Base-by-base conservation (phyloP, 2,113 vertebrate species). In the Oreocharis arfaki region DNA sequence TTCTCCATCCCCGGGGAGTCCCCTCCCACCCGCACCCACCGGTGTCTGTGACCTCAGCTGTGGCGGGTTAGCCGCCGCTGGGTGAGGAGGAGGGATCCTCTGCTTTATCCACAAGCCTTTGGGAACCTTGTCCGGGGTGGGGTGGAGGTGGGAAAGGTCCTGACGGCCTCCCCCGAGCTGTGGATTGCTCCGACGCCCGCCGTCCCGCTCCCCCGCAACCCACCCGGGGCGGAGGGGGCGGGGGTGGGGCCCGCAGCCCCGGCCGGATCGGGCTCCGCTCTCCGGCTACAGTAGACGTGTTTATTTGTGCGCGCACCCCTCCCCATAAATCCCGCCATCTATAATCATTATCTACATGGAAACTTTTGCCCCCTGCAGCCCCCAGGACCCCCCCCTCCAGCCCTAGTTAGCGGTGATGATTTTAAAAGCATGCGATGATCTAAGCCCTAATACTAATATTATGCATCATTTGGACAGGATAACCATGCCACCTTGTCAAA, bases 341-440 rank as follows among this genome's bases (percentile, higher is more conserved):
- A 87, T 94, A 91, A 89, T 71, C 69, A 82, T 85, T 94, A 94
- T 95, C 94, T 77, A 74, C 91, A 94, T 73, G 97, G 97, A 97
- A 97, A 97, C 83, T 95, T 92, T 91, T 75, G 76, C 60, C 82
- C 87, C 90, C 50, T 56, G 52, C 52, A 83, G 73, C 70, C 67
- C 61, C 52, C 77, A 63, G 64, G 19, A 42, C 50, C 13, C 16
- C 9, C 57, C 10, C 53, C 3, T 14, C 53, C 30, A 47, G 14
- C 41, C 33, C 80, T 52, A 92, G 95, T 97, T 94, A 96, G 90
- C 92, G 70, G 97, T 95, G 96, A 97, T 97, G 97, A 98, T 97
- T 98, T 98, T 97, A 98, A 98, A 97, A 89, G 91, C 83, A 93
- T 94, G 71, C 93, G 80, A 96, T 92, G 95, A 96, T 96, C 95